Evolutionary conservation across 2,888 invertebrate species (phyloP), one percentile per base, ranked within the genome.

Genomic region (Teleogryllus oceanicus): DNA sequence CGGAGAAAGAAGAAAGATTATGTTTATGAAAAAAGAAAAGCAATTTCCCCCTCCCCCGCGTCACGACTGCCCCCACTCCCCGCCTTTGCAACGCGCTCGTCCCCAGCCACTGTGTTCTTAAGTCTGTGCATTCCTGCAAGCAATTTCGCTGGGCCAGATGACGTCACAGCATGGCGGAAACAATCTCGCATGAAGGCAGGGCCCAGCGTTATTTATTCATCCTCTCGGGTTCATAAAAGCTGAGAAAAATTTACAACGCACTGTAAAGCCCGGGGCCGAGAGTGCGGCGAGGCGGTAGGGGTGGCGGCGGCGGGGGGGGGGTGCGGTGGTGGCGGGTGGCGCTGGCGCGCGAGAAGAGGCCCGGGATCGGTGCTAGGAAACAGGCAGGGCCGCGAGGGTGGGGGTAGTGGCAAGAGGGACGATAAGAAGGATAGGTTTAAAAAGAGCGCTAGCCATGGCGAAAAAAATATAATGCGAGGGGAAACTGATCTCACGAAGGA

Each of bases 151-250:
- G 13, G 62, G 62, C 62, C 62, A 62, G 62, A 62, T 62, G 62
- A 62, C 62, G 62, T 62, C 62, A 62, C 62, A 62, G 62, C 62
- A 18, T 62, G 62, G 62, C 62, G 62, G 62, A 62, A 62, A 62
- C 62, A 62, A 62, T 62, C 62, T 62, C n/a, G 62, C 62, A 62
- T 62, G 62, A 62, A 62, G 62, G 62, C 62, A 62, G 62, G n/a
- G 12, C 62, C 62, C 62, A 12, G 62, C n/a, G 62, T 62, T 62
- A 62, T 62, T 62, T 62, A 62, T 62, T 62, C 62, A 62, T 62
- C 62, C n/a, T 62, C 62, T 62, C 62, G 62, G 62, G 62, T 62
- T 62, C 62, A 62, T 62, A 62, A 62, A 62, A 62, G 62, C 62
- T 62, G 62, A 62, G 62, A 62, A 62, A 62, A 62, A 62, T 62